Percentiles rank a stretch among this genome's conserved stretches.
Evolutionary conservation across 1,140 invertebrate species (phyloP).

Genomic region (Drosophila rhopaloa): DNA sequence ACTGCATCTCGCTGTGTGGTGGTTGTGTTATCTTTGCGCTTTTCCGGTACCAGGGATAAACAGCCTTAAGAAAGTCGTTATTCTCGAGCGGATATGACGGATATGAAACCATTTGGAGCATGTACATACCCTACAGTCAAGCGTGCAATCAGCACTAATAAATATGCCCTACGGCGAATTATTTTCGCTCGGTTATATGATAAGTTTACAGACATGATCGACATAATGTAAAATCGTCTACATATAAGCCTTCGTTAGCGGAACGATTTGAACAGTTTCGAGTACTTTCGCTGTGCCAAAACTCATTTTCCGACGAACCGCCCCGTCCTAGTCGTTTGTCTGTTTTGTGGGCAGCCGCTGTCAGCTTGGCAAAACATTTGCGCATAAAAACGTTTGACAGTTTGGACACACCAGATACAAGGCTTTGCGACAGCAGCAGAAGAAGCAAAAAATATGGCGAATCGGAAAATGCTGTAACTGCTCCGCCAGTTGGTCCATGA

Average conservation of each 20-base stretch:
- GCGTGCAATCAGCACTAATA: conserved; percentile 28
- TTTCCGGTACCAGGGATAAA: conserved; percentile 74
- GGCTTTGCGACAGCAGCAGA: conserved; percentile 1
- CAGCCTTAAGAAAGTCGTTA: conserved; percentile 59
- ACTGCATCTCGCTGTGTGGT: conserved; percentile 32
- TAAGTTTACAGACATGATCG: not conserved
- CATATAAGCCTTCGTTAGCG: not conserved
- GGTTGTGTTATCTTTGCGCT: conserved; percentile 64
- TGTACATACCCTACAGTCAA: conserved; percentile 24
- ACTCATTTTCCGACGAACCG: not conserved
- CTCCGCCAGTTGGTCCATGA: conserved; percentile 13
- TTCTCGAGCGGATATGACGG: conserved; percentile 29
- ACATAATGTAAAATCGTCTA: not conserved
- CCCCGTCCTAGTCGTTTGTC: not conserved
- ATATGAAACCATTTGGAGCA: conserved; percentile 21
- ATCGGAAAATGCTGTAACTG: conserved; percentile 17
- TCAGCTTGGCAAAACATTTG: conserved; percentile 27
- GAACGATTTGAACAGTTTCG: not conserved
- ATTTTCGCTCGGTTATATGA: not conserved
- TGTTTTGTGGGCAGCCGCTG: conserved; percentile 17
- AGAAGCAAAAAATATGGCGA: conserved; percentile 12
- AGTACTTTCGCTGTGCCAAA: conserved; percentile 16
- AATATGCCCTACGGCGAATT: not conserved
- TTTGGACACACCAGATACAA: conserved; percentile 34
- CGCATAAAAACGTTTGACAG: conserved; percentile 40